Evolutionary conservation across 2,888 invertebrate species (phyloP), one percentile per base, ranked within the genome.

Genomic region (Eupithecia subfuscata): DNA sequence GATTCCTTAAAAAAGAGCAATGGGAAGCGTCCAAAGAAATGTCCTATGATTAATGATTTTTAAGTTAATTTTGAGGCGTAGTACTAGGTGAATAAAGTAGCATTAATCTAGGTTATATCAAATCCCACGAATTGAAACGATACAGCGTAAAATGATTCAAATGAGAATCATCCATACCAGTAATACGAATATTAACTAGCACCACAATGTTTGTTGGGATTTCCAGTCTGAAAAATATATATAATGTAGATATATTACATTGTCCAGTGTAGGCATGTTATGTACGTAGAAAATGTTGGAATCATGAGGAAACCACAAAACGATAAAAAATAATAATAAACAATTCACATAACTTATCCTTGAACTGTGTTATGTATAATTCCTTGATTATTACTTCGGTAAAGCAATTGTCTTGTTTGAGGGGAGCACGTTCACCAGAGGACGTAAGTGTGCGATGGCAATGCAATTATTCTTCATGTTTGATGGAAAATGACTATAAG

Each of bases 301-400:
- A 34, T 48, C 37, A 76, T 75, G 67, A 78, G 76, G 78, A 78
- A 78, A 76, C 75, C 64, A 40, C 74, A 74, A 74, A 72, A 69
- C 64, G n/a, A n/a, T 56, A 22, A 11, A 52, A 56, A 56, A 56
- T 56, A 22, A 52, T 73, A 65, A 69, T 68, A 64, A 71, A 73
- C 71, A 76, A 76, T 75, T 22, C 71, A 48, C 25, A 73, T 67
- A 22, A 8, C 0, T 43, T 43, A 43, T 22, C 77, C 76, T 77
- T 78, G 73, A 73, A 45, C 25, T 56, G 25, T 67, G 68, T 74
- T 34, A 70, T 65, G 68, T 56, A 70, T 65, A 64, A 71, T 78
- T 77, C 70, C 40, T 68, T 71, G 73, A 73, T 60, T 16, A 63
- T 60, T 48, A 45, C 63, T 0, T 25, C 43, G 18, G 34, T 30